phyloP scores from a whole-genome alignment of 2,113 vertebrate genomes.

The Oncorhynchus mykiss region DNA sequence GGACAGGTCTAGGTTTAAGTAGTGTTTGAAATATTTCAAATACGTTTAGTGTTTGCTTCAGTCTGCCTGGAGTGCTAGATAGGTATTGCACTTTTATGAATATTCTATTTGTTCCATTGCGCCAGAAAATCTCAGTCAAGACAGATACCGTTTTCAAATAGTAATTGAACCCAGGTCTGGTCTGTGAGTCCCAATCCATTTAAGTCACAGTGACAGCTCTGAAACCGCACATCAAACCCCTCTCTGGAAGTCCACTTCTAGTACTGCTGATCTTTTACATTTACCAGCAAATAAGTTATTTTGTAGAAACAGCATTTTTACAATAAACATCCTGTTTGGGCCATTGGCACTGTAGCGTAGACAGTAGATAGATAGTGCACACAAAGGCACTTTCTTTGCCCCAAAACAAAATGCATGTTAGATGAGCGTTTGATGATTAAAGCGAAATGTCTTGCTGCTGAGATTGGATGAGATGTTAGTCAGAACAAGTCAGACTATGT shows the following conservation, averaged over 20 bases:
- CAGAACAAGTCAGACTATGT: constrained; percentile 1
- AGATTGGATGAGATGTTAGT: constrained; percentile 23
- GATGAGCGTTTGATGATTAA: constrained; percentile 30
- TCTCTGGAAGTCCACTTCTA: constrained; percentile 7
- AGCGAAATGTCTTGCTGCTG: constrained; percentile 14
- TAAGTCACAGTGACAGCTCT: constrained; percentile 42
- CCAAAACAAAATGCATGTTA: constrained; percentile 9
- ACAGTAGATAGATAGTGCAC: constrained; percentile 30
- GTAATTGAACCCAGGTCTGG: background rate
- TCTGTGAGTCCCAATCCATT: constrained; percentile 27
- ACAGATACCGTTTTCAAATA: too few relatives aligned
- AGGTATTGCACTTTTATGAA: too few relatives aligned
- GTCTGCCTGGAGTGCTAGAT: too few relatives aligned
- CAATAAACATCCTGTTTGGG: constrained; percentile 14
- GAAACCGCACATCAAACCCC: constrained; percentile 35
- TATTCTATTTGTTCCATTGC: too few relatives aligned
- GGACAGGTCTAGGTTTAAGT: background rate
- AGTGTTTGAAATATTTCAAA: too few relatives aligned
- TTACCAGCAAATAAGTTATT: constrained; percentile 53
- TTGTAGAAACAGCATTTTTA: constrained; percentile 52
- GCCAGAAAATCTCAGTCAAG: too few relatives aligned
- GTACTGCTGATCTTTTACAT: constrained; percentile 57
- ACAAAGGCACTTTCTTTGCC: constrained; percentile 14
- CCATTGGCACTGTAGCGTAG: constrained; percentile 15
- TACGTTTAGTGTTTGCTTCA: too few relatives aligned